These are phyloP conservation scores for Montipora foliosa DNA, from an alignment of 64 coral and sea anemone species.

Conservation along the genomic window DNA sequence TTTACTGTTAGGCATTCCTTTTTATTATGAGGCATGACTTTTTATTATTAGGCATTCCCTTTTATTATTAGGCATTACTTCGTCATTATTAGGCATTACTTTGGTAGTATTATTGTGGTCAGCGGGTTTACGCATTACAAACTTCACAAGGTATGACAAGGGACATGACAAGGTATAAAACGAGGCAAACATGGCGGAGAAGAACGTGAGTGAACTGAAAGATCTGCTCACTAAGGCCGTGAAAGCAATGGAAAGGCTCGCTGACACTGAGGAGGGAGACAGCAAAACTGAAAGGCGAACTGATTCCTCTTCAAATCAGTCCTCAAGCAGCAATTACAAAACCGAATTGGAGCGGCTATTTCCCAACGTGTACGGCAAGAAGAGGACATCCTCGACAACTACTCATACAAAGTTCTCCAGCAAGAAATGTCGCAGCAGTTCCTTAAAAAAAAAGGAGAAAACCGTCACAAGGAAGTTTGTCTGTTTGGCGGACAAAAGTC, in stretches of 20 bases:
- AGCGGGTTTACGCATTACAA: background rate
- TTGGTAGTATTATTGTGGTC: background rate
- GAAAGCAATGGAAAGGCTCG: background rate
- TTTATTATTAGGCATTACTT: background rate
- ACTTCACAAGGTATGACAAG: too few relatives aligned
- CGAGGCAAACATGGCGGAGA: background rate
- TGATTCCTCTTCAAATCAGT: conserved; percentile 2
- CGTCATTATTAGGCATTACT: background rate
- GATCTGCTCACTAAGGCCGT: background rate
- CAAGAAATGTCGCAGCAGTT: too few relatives aligned
- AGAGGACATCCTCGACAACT: background rate
- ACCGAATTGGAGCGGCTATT: conserved; percentile 54
- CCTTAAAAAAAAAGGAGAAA: too few relatives aligned
- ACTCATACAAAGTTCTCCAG: too few relatives aligned
- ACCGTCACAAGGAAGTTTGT: too few relatives aligned
- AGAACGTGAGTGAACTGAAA: background rate
- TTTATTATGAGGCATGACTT: too few relatives aligned
- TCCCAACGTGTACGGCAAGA: conserved; percentile 35
- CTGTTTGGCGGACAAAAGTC: too few relatives aligned
- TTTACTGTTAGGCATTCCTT: background rate
- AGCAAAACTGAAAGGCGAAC: background rate
- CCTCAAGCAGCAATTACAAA: conserved; percentile 2
- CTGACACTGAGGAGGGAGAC: conserved; percentile 1
- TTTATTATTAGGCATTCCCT: too few relatives aligned
- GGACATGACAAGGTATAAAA: background rate